These are phyloP conservation scores for Gerris buenoi DNA, from an alignment of 1,140 invertebrate species.

Conservation along the genomic window DNA sequence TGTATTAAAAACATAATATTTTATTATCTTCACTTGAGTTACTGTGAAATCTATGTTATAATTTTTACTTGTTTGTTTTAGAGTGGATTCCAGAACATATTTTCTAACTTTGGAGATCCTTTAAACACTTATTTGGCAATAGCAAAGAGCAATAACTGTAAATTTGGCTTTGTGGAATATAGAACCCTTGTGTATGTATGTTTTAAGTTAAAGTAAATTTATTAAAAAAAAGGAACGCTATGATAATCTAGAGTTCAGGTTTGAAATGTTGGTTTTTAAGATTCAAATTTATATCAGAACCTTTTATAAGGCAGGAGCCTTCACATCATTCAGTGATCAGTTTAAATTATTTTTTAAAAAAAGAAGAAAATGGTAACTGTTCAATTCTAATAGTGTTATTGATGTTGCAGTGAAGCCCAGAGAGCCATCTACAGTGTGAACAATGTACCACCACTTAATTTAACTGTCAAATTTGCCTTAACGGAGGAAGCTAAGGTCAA, in stretches of 20 bases:
- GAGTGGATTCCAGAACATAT: conserved; percentile 4
- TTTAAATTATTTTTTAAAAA: neutral
- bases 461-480: conserved; percentile 3
- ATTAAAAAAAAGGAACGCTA: too few relatives aligned
- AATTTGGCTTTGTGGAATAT: conserved; percentile 3
- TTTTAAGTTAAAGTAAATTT: too few relatives aligned
- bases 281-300: too few relatives aligned
- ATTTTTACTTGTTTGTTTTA: too few relatives aligned
- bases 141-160: neutral
- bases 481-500: conserved; percentile 1
- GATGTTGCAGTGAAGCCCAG: conserved; percentile 2
- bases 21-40: too few relatives aligned
- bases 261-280: too few relatives aligned
- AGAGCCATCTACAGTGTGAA: neutral
- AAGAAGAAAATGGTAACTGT: neutral
- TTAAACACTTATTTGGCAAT: neutral
- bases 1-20: too few relatives aligned
- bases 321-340: too few relatives aligned
- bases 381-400: neutral
- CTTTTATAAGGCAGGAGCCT: too few relatives aligned
- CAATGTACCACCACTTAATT: conserved; percentile 2
- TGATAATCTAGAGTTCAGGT: too few relatives aligned
- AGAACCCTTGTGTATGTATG: conserved; percentile 3
- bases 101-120: neutral
- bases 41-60: too few relatives aligned